These are phyloP conservation scores for Leptopilina syphax DNA, from an alignment of 2,888 invertebrate genomes.

Conservation along the genomic window DNA sequence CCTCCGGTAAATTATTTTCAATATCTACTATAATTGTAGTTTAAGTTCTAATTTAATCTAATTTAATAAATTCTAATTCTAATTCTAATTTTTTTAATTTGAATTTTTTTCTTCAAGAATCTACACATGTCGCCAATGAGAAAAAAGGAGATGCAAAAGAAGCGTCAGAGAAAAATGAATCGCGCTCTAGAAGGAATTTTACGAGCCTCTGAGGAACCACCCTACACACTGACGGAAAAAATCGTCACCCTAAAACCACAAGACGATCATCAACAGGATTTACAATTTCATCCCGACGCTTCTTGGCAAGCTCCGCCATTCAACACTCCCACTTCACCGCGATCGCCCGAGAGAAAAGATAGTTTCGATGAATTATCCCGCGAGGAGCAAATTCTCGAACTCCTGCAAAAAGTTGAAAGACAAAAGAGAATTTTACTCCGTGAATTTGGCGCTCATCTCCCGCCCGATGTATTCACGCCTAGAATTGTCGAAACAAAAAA, in stretches of 20 bases:
- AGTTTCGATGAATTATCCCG: conserved; percentile 58
- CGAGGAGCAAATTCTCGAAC: conserved; percentile 70
- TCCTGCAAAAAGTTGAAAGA: conserved; percentile 70
- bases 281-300: conserved; percentile 41
- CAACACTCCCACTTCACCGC: conserved; percentile 29
- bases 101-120: conserved; percentile 47
- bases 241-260: conserved; percentile 62
- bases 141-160: conserved; percentile 74
- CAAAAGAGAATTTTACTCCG: conserved; percentile 67
- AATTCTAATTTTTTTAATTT: background rate
- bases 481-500: background rate
- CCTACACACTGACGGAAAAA: conserved; percentile 54
- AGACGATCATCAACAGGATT: conserved; percentile 48
- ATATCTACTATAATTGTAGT: too few relatives aligned
- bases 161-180: conserved; percentile 78
- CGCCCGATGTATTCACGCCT: conserved; percentile 55
- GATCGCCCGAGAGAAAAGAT: conserved; percentile 39
- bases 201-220: conserved; percentile 47
- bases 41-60: too few relatives aligned
- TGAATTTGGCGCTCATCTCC: conserved; percentile 71
- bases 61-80: background rate
- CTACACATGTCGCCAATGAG: conserved; percentile 62
- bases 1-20: conserved; percentile 55
- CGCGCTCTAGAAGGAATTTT: conserved; percentile 76
- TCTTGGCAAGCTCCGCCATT: conserved; percentile 58